phyloP scores from a whole-genome alignment of 30 jellyfish, hydroid and myxozoan genomes.

The Nemopilema nomurai region DNA sequence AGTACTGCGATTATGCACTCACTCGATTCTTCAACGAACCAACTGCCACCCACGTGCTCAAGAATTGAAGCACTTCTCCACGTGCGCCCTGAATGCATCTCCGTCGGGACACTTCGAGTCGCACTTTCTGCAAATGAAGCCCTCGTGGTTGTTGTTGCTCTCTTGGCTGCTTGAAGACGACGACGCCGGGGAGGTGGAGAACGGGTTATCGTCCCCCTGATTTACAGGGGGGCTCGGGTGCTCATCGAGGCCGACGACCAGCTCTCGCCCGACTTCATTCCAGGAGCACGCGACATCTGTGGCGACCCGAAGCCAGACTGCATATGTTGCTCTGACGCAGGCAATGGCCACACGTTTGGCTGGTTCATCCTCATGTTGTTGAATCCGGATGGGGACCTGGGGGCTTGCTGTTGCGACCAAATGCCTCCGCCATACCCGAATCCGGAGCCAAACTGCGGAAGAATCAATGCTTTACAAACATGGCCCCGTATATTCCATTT shows the following conservation, averaged over 20 bases:
- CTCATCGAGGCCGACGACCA: conserved; percentile 89
- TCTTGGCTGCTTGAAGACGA: conserved; percentile 72
- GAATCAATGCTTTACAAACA: background rate
- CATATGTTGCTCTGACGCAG: conserved; percentile 35
- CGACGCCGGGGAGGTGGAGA: conserved; percentile 47
- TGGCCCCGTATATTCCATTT: too few relatives aligned
- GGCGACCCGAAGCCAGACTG: conserved; percentile 57
- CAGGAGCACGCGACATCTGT: conserved; percentile 64
- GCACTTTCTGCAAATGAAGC: conserved; percentile 87
- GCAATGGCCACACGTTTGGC: conserved; percentile 65
- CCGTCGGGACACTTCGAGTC: conserved; percentile 75
- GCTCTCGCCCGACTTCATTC: conserved; percentile 72
- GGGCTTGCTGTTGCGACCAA: conserved; percentile 95
- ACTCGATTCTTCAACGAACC: background rate
- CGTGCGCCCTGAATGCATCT: conserved; percentile 91
- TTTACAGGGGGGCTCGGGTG: conserved; percentile 53
- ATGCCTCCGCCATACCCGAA: conserved; percentile 77
- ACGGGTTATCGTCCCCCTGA: conserved; percentile 49
- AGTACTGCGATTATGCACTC: background rate
- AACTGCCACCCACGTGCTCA: conserved; percentile 4
- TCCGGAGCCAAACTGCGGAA: conserved; percentile 56
- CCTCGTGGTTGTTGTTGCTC: conserved; percentile 41
- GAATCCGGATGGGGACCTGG: conserved; percentile 66
- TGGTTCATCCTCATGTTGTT: conserved; percentile 54
- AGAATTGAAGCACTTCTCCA: conserved; percentile 88